Percentiles rank a stretch among this genome's conserved stretches.
Conservation (phyloP, 1,140 invertebrate genomes). For the Leptopilina clavipes region DNA sequence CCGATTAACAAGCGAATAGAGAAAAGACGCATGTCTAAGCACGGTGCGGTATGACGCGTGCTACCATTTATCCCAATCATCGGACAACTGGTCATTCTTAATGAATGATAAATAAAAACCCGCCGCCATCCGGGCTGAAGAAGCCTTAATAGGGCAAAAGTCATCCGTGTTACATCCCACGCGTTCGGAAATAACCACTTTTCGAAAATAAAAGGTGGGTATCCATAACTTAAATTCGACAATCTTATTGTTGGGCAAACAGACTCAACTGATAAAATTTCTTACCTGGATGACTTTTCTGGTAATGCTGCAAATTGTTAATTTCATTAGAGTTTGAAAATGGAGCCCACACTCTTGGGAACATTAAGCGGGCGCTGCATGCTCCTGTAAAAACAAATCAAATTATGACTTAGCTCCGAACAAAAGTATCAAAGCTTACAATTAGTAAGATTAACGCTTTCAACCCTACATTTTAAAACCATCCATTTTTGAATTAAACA, state of each 20-base stretch:
- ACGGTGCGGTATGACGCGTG: constrained; percentile 71
- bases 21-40: constrained; percentile 63
- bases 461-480: constrained; percentile 41
- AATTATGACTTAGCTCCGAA: background rate
- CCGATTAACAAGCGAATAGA: constrained; percentile 44
- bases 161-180: constrained; percentile 33
- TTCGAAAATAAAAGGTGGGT: background rate
- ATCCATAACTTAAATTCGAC: too few species aligned
- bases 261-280: constrained; percentile 28
- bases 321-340: constrained; percentile 65
- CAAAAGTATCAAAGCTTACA: background rate
- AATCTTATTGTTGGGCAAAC: too few species aligned
- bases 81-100: constrained; percentile 64
- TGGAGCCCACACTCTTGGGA: constrained; percentile 72
- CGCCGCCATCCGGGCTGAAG: constrained; percentile 64
- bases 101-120: constrained; percentile 71
- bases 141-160: constrained; percentile 54
- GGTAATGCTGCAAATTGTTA: constrained; percentile 65
- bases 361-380: constrained; percentile 72
- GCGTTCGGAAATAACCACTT: constrained; percentile 1
- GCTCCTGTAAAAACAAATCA: constrained; percentile 53
- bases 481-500: constrained; percentile 36
- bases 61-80: constrained; percentile 74
- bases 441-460: background rate
- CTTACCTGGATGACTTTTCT: constrained; percentile 71